Conservation (phyloP, 2,888 invertebrate species). For the Drosophila seclusa region DNA sequence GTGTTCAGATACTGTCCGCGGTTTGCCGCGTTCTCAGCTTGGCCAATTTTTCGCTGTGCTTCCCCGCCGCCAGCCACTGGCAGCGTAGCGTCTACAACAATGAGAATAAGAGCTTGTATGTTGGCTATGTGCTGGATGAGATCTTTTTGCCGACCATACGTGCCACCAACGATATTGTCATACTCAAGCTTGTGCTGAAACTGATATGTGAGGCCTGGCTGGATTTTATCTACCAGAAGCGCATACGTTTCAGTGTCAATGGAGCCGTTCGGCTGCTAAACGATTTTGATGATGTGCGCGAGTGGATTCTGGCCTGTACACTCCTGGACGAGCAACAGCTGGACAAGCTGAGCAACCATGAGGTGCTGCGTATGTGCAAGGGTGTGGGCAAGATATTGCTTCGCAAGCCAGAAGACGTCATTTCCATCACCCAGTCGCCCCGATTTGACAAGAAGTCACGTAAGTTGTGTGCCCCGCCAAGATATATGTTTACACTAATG, state of each 20-base stretch:
- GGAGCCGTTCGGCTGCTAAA: slow-evolving; percentile 92
- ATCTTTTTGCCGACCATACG: slow-evolving; percentile 91
- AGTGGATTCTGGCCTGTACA: slow-evolving; percentile 90
- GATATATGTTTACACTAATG: background rate
- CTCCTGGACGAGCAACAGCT: slow-evolving; percentile 86
- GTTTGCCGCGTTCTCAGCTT: slow-evolving; percentile 91
- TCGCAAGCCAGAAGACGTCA: slow-evolving; percentile 93
- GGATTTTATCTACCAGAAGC: slow-evolving; percentile 92
- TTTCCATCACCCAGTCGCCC: slow-evolving; percentile 88
- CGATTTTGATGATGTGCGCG: slow-evolving; percentile 92
- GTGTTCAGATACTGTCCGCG: slow-evolving; percentile 89
- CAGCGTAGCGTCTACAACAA: slow-evolving; percentile 80
- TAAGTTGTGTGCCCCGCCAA: slow-evolving; percentile 41
- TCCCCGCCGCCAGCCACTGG: slow-evolving; percentile 91
- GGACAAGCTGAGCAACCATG: slow-evolving; percentile 85
- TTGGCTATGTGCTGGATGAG: slow-evolving; percentile 90
- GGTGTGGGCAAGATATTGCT: slow-evolving; percentile 93
- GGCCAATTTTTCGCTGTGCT: slow-evolving; percentile 93
- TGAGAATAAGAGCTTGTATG: slow-evolving; percentile 87
- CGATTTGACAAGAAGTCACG: slow-evolving; percentile 73
- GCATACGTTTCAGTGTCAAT: slow-evolving; percentile 92
- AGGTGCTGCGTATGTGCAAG: slow-evolving; percentile 89
- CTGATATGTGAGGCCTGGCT: slow-evolving; percentile 95
- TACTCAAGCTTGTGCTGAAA: slow-evolving; percentile 91
- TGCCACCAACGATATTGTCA: slow-evolving; percentile 90